phyloP scores from a whole-genome alignment of 1,140 invertebrate genomes.

The Bradysia coprophila region DNA sequence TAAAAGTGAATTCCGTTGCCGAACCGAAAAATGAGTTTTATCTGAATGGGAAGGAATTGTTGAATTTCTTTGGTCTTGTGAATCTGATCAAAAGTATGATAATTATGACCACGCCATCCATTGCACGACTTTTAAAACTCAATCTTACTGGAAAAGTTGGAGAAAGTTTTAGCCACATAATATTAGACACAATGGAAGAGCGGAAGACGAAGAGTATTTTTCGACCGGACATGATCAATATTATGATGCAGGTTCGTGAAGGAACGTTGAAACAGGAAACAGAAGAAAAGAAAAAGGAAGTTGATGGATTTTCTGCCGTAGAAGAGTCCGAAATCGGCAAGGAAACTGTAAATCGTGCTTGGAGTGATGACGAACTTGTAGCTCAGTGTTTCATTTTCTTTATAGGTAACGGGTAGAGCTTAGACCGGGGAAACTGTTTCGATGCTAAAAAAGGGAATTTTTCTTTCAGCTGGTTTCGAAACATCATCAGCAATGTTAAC shows the following conservation, averaged over 20 bases:
- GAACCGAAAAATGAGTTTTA: slow-evolving; percentile 4
- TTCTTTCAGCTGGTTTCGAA: slow-evolving; percentile 47
- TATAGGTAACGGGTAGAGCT: no score
- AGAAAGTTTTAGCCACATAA: slow-evolving; percentile 3
- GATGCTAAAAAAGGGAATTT: no score
- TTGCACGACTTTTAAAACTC: neutral
- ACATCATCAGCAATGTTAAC: slow-evolving; percentile 35
- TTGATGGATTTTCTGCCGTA: slow-evolving; percentile 15
- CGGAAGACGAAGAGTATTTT: slow-evolving; percentile 21
- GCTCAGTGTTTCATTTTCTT: slow-evolving; percentile 28
- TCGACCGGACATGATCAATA: no score
- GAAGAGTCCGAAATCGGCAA: slow-evolving; percentile 12
- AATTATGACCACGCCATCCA: neutral
- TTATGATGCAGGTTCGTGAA: slow-evolving; percentile 24
- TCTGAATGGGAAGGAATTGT: neutral
- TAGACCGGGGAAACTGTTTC: no score
- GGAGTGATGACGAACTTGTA: slow-evolving; percentile 30
- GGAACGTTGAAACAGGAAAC: slow-evolving; percentile 9
- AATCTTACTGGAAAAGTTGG: neutral
- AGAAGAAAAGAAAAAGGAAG: slow-evolving; percentile 6
- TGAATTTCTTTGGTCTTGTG: neutral
- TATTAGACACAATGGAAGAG: slow-evolving; percentile 15
- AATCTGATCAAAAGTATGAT: neutral
- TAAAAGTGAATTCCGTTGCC: slow-evolving; percentile 18
- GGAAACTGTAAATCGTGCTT: slow-evolving; percentile 9